Evolutionary conservation across 2,113 vertebrate species (phyloP).

Genomic region (Plotosus lineatus): DNA sequence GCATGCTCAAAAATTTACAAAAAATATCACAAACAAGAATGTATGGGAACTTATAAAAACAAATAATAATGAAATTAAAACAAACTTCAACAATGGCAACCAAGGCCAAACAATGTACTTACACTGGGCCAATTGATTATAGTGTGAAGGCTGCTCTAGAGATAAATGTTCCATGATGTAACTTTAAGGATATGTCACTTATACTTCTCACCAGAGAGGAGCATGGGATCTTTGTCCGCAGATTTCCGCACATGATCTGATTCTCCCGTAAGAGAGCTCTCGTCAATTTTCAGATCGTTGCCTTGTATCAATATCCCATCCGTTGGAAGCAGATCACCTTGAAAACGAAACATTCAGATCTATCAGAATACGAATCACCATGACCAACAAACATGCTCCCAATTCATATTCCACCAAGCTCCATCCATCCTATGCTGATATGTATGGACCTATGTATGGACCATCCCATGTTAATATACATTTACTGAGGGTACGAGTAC

Average conservation of each 20-base stretch:
- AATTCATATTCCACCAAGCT: not conserved
- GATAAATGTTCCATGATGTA: not conserved
- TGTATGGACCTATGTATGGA: not conserved
- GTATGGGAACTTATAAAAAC: too few relatives aligned
- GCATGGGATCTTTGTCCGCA: constrained; percentile 95
- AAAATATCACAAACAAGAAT: too few relatives aligned
- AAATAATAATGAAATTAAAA: too few relatives aligned
- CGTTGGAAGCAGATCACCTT: constrained; percentile 93
- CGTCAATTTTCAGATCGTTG: constrained; percentile 97
- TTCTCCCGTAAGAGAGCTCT: constrained; percentile 96
- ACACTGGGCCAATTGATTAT: too few relatives aligned
- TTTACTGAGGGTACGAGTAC: not conserved
- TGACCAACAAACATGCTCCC: not conserved
- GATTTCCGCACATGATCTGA: constrained; percentile 96
- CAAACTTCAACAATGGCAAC: too few relatives aligned
- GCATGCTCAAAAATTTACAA: too few relatives aligned
- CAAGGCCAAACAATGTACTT: too few relatives aligned
- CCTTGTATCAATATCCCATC: constrained; percentile 97
- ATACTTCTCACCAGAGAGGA: constrained; percentile 89
- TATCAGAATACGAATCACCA: not conserved
- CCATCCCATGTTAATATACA: not conserved
- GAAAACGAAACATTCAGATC: constrained; percentile 19
- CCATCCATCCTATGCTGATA: too few relatives aligned
- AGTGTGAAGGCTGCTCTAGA: not conserved
- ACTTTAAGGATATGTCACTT: not conserved